Conservation (phyloP, 1,140 invertebrate species). For the Penaeus indicus region DNA sequence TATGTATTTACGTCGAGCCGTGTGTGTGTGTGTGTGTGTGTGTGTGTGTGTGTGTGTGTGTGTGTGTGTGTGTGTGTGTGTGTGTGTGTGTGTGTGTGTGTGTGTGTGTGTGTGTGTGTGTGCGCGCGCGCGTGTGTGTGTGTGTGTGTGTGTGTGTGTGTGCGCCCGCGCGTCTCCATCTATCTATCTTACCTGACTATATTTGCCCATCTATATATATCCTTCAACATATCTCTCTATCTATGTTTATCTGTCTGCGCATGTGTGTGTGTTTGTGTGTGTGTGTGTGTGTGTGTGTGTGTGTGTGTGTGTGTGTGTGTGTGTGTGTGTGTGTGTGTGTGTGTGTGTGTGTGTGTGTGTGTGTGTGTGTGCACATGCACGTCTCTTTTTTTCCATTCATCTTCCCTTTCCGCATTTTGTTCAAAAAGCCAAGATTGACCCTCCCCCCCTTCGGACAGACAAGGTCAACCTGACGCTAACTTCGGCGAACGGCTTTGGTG, state of each 20-base stretch:
- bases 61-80: too few species aligned
- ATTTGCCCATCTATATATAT: too few species aligned
- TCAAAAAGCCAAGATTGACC: not conserved
- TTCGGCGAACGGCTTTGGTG: not conserved
- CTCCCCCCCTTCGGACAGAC: not conserved
- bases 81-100: too few species aligned
- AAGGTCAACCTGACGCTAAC: not conserved
- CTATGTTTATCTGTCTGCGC: not conserved
- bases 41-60: too few species aligned
- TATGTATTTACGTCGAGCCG: too few species aligned
- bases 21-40: too few species aligned
- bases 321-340: not conserved
- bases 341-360: not conserved
- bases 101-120: too few species aligned
- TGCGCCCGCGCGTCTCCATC: too few species aligned
- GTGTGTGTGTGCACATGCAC: not conserved
- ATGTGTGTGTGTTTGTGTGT: slow-evolving; percentile 1
- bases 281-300: not conserved
- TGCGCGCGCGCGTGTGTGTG: too few species aligned
- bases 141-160: too few species aligned
- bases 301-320: not conserved
- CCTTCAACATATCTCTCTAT: not conserved
- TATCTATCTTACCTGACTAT: too few species aligned
- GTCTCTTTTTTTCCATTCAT: not conserved
- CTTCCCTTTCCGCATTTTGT: not conserved